Evolutionary conservation across 2,888 invertebrate species (phyloP), one percentile per base, ranked within the genome.

Genomic region (Lutraria lutraria): DNA sequence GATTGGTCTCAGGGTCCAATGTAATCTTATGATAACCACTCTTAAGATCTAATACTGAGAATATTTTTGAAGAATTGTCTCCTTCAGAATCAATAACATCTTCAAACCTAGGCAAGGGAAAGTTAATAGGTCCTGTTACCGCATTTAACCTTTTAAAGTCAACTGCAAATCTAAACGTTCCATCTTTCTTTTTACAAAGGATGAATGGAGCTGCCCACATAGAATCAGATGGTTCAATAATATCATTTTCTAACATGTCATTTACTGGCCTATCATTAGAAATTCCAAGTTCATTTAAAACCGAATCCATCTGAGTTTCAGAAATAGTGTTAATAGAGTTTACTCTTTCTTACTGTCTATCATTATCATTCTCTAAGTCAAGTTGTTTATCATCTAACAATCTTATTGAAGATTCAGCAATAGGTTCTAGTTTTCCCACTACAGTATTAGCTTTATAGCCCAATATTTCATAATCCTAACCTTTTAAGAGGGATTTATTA

Each of bases 51-150:
- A 88, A 43, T 1, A 86, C 88, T 10, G 84, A 76, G 54, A 90
- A 90, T 8, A 88, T 68, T 31, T 84, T 88, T 63, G 90, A 86
- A 25, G 85, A 60, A 31, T 52, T 80, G 12, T 89, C 85, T 19
- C 80, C 85, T 16, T 85, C 87, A n/a, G 90, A 87, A 21, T 89
- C 90, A 29, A 90, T 54, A 56, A 89, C 87, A 85, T 88, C 88
- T 72, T 90, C 89, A 52, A 90, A 85, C 19, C 88, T 84, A 54
- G 91, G 90, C 25, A 93, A 54, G 0, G 91, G 88, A 25, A 83
- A 85, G 21, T 85, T 85, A 12, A 88, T 88, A 34, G 88, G 88
- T 13, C 56, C 53, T 10, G 88, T 88, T 0, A 89, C 85, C 16
- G 81, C 79, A 86, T 85, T 88, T 15, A 88, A 31, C 0, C 56